Conservation (phyloP, 2,113 vertebrate species). For the Equus quagga region DNA sequence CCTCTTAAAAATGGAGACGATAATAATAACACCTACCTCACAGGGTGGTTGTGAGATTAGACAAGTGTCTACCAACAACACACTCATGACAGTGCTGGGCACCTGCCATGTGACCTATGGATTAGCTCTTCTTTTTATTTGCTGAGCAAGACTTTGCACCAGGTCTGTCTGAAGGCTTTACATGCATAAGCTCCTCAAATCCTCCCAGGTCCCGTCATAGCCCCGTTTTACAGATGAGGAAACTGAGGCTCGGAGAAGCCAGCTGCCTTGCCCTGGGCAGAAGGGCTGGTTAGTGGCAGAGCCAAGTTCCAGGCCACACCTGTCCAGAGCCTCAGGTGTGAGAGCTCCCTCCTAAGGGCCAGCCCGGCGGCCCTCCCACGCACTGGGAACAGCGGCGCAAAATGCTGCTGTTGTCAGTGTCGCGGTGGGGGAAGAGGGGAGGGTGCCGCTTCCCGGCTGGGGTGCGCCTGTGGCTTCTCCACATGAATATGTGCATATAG, state of each 20-base stretch:
- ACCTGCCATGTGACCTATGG: rapidly evolving
- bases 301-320: background rate
- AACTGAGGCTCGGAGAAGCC: background rate
- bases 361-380: background rate
- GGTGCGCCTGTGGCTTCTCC: rapidly evolving
- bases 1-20: constrained; percentile 1
- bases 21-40: background rate
- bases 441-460: background rate
- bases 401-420: background rate
- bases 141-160: background rate
- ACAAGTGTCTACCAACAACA: background rate
- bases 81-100: background rate
- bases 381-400: background rate
- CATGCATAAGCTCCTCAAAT: background rate
- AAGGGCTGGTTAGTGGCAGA: background rate
- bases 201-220: background rate
- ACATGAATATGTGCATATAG: background rate
- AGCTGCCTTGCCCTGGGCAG: background rate
- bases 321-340: background rate
- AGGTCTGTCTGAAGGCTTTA: background rate
- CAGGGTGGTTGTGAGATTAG: background rate
- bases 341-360: background rate
- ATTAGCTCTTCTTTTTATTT: background rate
- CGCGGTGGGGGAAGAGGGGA: background rate
- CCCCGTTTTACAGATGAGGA: background rate